phyloP scores from a whole-genome alignment of 1,140 invertebrate species.

The Pseudomyrmex cubaensis region DNA sequence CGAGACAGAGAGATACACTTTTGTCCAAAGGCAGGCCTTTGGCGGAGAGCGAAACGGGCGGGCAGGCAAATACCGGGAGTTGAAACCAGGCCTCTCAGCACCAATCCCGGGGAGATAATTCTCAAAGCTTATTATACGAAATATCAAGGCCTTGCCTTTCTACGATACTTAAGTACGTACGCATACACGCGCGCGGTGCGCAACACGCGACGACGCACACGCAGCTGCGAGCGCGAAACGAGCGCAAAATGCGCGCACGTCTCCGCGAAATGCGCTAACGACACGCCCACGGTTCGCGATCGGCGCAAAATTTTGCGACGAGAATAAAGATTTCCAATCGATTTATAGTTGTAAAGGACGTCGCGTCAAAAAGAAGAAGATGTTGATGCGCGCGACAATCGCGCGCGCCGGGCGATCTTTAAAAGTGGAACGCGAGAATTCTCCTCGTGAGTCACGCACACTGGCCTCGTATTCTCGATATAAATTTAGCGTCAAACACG shows the following conservation, averaged over 20 bases:
- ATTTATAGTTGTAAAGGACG: neutral
- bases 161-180: slow-evolving; percentile 58
- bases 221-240: slow-evolving; percentile 12
- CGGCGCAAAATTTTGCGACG: neutral
- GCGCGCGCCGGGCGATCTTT: neutral
- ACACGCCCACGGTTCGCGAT: slow-evolving; percentile 32
- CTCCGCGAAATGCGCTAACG: neutral
- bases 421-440: neutral
- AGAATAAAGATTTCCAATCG: neutral
- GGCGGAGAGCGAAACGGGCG: slow-evolving; percentile 37
- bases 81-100: slow-evolving; percentile 68
- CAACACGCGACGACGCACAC: slow-evolving; percentile 47
- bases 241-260: neutral
- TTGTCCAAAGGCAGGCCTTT: slow-evolving; percentile 50
- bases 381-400: neutral
- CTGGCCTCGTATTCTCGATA: neutral
- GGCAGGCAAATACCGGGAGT: slow-evolving; percentile 40
- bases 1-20: slow-evolving; percentile 51
- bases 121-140: slow-evolving; percentile 78
- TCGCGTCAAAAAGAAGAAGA: neutral
- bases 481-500: slow-evolving; percentile 30
- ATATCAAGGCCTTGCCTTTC: slow-evolving; percentile 80
- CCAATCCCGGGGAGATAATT: slow-evolving; percentile 74
- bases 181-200: slow-evolving; percentile 1
- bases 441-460: neutral